These are phyloP conservation scores for Misgurnus mizolepis DNA, from an alignment of 2,113 vertebrate species.

Conservation along the genomic window DNA sequence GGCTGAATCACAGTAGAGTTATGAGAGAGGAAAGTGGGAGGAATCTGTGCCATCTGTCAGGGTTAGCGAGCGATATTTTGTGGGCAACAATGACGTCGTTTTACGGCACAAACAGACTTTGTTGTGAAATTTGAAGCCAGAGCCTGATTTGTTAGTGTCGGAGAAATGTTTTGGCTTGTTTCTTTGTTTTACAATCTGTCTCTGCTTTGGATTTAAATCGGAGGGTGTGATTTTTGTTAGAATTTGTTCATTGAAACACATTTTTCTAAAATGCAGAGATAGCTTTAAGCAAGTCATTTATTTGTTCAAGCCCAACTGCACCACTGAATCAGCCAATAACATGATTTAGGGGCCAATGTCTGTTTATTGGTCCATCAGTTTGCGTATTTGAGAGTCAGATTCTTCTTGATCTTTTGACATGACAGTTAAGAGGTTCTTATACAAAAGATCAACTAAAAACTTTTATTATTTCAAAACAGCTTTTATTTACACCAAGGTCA, in stretches of 20 bases:
- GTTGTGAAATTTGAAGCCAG: constrained; percentile 31
- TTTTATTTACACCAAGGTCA: too few species aligned
- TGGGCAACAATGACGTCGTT: constrained; percentile 19
- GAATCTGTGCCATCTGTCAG: constrained; percentile 51
- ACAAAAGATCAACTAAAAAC: too few species aligned
- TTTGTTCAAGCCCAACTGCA: too few species aligned
- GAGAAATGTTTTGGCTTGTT: constrained; percentile 11
- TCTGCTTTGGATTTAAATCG: constrained; percentile 2
- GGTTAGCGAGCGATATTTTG: constrained; percentile 41
- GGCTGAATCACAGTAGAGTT: constrained; percentile 36
- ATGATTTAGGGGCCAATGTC: too few species aligned
- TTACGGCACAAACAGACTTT: constrained; percentile 31
- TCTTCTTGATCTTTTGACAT: too few species aligned
- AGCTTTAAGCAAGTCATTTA: too few species aligned
- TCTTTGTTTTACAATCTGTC: constrained; percentile 14
- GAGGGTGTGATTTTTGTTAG: too few species aligned
- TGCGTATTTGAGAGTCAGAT: too few species aligned
- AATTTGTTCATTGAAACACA: not conserved
- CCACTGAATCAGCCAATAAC: too few species aligned
- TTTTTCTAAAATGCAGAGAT: not conserved
- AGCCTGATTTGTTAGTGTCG: constrained; percentile 11
- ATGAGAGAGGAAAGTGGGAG: constrained; percentile 47
- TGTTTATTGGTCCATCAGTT: too few species aligned
- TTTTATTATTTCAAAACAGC: too few species aligned
- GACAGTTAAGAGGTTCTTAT: too few species aligned